Conservation (phyloP, 2,113 vertebrate species). For the Podiceps cristatus region DNA sequence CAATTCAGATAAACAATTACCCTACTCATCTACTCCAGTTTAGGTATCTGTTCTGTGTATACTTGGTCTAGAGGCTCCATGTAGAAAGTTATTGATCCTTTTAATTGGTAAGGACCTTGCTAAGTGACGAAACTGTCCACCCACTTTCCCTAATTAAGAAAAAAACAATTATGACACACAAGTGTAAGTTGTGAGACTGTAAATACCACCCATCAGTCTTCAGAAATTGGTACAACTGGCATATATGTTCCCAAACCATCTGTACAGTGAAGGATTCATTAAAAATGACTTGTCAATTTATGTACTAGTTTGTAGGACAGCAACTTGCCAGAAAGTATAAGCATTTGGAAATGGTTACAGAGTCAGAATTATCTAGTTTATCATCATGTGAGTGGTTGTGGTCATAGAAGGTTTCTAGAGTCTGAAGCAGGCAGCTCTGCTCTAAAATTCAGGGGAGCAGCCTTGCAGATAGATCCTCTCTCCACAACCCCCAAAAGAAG, state of each 20-base stretch:
- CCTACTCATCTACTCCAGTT: neutral
- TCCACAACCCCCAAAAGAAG: neutral
- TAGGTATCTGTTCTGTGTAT: neutral
- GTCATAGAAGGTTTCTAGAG: neutral
- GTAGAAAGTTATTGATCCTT: conserved; percentile 31
- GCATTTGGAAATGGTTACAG: neutral
- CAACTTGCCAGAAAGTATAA: neutral
- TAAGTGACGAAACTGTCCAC: conserved; percentile 10
- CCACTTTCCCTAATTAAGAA: conserved; percentile 57
- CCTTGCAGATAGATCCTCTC: neutral
- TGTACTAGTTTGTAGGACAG: neutral
- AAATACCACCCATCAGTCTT: conserved; percentile 61
- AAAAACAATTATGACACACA: conserved; percentile 37
- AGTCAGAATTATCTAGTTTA: neutral
- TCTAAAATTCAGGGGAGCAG: neutral
- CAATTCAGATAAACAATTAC: neutral
- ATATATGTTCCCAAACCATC: conserved; percentile 36
- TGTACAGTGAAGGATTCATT: conserved; percentile 31
- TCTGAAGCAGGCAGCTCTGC: neutral
- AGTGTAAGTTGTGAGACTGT: neutral
- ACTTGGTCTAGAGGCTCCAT: neutral
- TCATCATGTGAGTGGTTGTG: fast-evolving
- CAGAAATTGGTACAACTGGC: neutral
- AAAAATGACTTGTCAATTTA: conserved; percentile 9
- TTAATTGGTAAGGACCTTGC: conserved; percentile 22